Base-by-base conservation (phyloP, 2,113 vertebrate genomes). In the Callithrix jacchus region DNA sequence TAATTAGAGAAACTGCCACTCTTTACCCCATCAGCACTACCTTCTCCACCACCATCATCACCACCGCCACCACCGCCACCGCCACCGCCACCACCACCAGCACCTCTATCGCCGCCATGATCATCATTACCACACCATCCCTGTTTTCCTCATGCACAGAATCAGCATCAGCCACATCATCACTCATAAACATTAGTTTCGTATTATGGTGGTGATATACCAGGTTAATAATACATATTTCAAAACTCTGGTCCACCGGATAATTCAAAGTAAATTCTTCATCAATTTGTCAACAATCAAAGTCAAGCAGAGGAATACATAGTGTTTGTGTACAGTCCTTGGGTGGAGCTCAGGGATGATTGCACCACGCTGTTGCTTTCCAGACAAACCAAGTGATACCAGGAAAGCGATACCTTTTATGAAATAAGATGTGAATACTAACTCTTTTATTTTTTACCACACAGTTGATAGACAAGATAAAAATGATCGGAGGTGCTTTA, bases 361-460 rank as follows among this genome's bases (percentile, higher is more conserved):
- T 52, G 35, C 17, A 35, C 27, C 35, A 56, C 21, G 4, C 54
- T 56, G 27, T 70, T 80, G 58, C 37, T 86, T 95, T 96, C 73
- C 68, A 21, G 87, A 79, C 52, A 87, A 85, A 89, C 21, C 73
- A 93, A 58, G 30, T 25, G 35, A 86, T 89, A 64, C 30, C 30
- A 91, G 64, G 74, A 93, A 87, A 87, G 49, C 9, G 30, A 81
- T 49, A 91, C 12, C 18, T 84, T 68, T 87, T 77, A 37, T 54
- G 42, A 91, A 89, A 71, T 93, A 70, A 74, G 12, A 87, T 77
- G 64, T 68, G 74, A 93, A 73, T 66, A 52, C 25, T 32, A 58
- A 37, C 20, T 80, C 93, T 94, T 86, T 76, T 56, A 77, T 88
- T 94, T 68, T 91, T 96, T 58, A 74, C n/a, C 27, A 83, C 20